Base-by-base conservation (phyloP, 1,140 invertebrate species). In the Agraylea sexmaculata region DNA sequence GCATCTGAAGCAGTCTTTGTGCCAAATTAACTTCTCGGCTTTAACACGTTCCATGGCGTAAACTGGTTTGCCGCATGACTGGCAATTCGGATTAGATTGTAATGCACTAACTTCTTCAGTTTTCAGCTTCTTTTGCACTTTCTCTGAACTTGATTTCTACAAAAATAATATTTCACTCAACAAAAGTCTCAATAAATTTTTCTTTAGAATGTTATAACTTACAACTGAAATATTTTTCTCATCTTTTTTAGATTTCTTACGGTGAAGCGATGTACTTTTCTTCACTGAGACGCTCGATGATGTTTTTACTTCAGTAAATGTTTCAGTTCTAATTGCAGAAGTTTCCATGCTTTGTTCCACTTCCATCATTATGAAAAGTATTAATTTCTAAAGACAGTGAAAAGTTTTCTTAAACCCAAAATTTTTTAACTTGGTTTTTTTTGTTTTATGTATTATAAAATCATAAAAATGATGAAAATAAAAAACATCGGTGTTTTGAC, bases 1-100 rank as follows among this genome's bases (percentile, higher is more conserved):
- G 55, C 89, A 94, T 49, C 85, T 70, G 70, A 93, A 90, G 64
- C 89, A 94, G 56, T 84, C 82, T 60, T 88, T 91, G 59, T 94
- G 90, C 78, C 86, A 94, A 33, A 84, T 71, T 18, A 75, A 63
- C 51, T 78, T 79, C 59, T 89, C 88, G 2, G 86, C 86, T 61
- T 89, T 90, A 41, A 90, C 77, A 53, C 87, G 78, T 61, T 94
- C 89, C 87, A 93, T 92, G 64, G 87, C 87, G 63, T 91, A 94
- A 7, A 92, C 89, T 38, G 80, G 76, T 54, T 88, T 86, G n/a
- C 73, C 69, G 59, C 89, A 94, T 42, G 77, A 74, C 51, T 78
- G 77, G 55, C 87, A 93, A 40, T 73, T 76, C 1, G 64, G 60
- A 39, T 64, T 62, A 18, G 47, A 43, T 5, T 66, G 59, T 15